Evolutionary conservation across 2,113 vertebrate genomes (phyloP).

Genomic region (Eclectus roratus): DNA sequence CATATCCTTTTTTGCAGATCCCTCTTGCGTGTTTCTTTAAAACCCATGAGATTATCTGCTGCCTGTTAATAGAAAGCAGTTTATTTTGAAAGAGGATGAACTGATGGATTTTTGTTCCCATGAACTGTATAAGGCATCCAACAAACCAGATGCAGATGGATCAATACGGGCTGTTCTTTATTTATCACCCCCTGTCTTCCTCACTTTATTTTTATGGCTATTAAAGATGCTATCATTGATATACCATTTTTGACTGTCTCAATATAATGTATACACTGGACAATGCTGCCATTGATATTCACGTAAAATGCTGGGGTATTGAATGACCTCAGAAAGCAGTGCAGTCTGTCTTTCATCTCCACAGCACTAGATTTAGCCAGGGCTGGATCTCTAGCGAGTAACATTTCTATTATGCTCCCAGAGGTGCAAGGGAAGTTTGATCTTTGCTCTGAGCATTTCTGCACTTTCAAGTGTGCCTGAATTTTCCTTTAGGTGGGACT

Average conservation of each 20-base stretch:
- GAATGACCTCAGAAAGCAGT: neutral
- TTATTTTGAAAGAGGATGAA: slow-evolving; percentile 27
- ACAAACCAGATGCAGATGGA: slow-evolving; percentile 43
- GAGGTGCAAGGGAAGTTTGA: neutral
- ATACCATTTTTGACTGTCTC: slow-evolving; percentile 41
- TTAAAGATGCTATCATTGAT: slow-evolving; percentile 63
- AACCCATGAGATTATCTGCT: slow-evolving; percentile 23
- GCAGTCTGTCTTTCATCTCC: neutral
- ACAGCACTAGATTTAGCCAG: neutral
- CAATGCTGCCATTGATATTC: slow-evolving; percentile 29
- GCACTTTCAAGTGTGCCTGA: neutral
- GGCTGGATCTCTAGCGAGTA: neutral
- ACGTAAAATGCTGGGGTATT: neutral
- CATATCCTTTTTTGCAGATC: neutral
- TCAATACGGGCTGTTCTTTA: slow-evolving; percentile 37
- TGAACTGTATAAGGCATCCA: slow-evolving; percentile 39
- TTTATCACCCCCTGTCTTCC: slow-evolving; percentile 50
- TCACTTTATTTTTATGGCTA: slow-evolving; percentile 57
- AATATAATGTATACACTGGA: neutral
- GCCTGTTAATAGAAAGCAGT: slow-evolving; percentile 46
- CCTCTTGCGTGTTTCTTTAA: slow-evolving; percentile 12
- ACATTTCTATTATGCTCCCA: neutral
- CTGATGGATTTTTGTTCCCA: slow-evolving; percentile 43
- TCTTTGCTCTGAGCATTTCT: neutral
- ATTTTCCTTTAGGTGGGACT: neutral